Base-by-base conservation (phyloP, 2,797 vertebrate genomes). In the Poecile montanus region DNA sequence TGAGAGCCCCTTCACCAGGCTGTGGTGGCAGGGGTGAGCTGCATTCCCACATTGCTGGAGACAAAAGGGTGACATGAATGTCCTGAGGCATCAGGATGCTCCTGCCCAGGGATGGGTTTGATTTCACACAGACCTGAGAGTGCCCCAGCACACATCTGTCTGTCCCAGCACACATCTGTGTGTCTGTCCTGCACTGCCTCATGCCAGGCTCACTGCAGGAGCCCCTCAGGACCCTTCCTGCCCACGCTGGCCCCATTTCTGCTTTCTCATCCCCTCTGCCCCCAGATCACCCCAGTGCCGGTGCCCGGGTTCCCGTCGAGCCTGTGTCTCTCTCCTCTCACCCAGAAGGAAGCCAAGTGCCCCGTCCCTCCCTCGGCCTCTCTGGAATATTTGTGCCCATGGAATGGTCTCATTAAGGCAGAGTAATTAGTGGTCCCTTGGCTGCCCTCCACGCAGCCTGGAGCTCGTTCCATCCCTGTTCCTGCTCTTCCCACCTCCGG, bases 401-500 rank as follows among this genome's bases (percentile, higher is more conserved):
- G 89, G 72, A 94, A 81, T 1, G 66, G 89, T 60, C 94, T 96
- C 91, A 91, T 95, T 96, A 96, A 91, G 85, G 91, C 92, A 54
- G 32, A 86, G 77, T 88, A 94, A 96, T 96, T 96, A 96, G 94
- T 19, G 1, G 80, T 86, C 80, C 90, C 92, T 96, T 96, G 96
- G 95, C 95, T 84, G 91, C 84, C 88, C 95, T 96, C 96, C 90
- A 76, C 1, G 17, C 72, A 71, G 86, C 91, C 40, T 4, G 7
- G 58, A 74, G 81, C 36, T n/a, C 10, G 11, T 75, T 86, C 87
- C 66, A 16, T 71, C 86, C 48, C 70, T 17, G 30, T 42, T 57
- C 54, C 70, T 38, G 73, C 73, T 68, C 58, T 81, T 38, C 88
- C 85, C 79, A 61, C 42, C 89, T 87, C 71, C 4, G 2, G 60